Evolutionary conservation across 1,140 invertebrate species (phyloP).

Genomic region (Anoplophora glabripennis): DNA sequence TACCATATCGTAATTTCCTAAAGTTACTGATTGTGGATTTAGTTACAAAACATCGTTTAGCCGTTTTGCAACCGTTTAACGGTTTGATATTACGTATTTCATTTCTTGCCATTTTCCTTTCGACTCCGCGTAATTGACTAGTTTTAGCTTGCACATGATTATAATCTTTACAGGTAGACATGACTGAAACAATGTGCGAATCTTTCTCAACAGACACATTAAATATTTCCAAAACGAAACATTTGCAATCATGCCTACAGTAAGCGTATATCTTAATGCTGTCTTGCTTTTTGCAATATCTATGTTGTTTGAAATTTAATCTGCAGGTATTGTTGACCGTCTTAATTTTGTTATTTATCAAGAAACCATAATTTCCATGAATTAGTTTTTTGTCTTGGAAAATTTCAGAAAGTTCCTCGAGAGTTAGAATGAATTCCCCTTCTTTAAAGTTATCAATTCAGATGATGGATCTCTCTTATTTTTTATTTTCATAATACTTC

Average conservation of each 20-base stretch:
- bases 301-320: conserved; percentile 10
- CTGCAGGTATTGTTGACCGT: conserved; percentile 7
- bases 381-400: background rate
- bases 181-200: no score
- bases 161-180: background rate
- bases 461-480: background rate
- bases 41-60: conserved; percentile 1
- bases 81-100: conserved; percentile 5
- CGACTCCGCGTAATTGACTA: background rate
- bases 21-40: background rate
- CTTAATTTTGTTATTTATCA: background rate
- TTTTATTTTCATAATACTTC: background rate
- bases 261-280: conserved; percentile 7
- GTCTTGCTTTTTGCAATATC: background rate
- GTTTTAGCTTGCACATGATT: background rate
- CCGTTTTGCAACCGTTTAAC: background rate
- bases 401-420: background rate
- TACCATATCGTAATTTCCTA: background rate
- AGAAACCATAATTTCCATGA: background rate
- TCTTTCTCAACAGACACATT: background rate
- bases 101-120: conserved; percentile 3
- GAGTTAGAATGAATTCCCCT: background rate
- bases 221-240: background rate
- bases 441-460: background rate
- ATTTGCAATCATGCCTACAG: conserved; percentile 8